Percentiles rank a stretch among this genome's conserved stretches.
These are phyloP conservation scores for Himalopsyche tibetana DNA, from an alignment of 2,888 invertebrate species.

Conservation along the genomic window DNA sequence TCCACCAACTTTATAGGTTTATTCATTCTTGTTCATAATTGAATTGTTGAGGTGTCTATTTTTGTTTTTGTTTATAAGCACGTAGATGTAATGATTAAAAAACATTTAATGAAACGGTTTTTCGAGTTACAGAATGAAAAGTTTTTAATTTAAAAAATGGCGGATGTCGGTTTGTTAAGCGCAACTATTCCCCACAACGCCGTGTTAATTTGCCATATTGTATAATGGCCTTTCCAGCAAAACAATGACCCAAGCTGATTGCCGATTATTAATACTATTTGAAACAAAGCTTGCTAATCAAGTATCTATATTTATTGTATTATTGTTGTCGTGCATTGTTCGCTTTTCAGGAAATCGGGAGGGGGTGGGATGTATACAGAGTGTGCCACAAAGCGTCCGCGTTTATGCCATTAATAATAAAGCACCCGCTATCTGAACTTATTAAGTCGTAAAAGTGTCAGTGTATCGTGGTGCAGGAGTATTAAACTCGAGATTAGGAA, in stretches of 20 bases:
- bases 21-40: too few species aligned
- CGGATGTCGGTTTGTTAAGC: not conserved
- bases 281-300: slow-evolving; percentile 34
- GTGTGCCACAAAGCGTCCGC: slow-evolving; percentile 30
- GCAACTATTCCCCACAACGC: not conserved
- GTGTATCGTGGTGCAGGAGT: slow-evolving; percentile 22
- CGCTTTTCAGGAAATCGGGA: slow-evolving; percentile 18
- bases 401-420: slow-evolving; percentile 31
- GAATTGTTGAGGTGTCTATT: too few species aligned
- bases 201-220: slow-evolving; percentile 1
- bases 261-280: slow-evolving; percentile 27
- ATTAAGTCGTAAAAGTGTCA: slow-evolving; percentile 30
- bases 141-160: not conserved
- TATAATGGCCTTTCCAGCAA: slow-evolving; percentile 7
- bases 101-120: too few species aligned
- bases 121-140: too few species aligned
- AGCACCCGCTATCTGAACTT: slow-evolving; percentile 34
- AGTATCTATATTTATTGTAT: slow-evolving; percentile 31
- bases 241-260: slow-evolving; percentile 10
- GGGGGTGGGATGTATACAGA: slow-evolving; percentile 22
- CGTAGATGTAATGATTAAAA: too few species aligned
- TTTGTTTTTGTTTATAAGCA: too few species aligned
- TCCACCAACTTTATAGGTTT: too few species aligned
- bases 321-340: slow-evolving; percentile 11
- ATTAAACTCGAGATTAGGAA: slow-evolving; percentile 20